Evolutionary conservation across 2,113 vertebrate species (phyloP), one percentile per base, ranked within the genome.

Genomic region (Caloenas nicobarica): DNA sequence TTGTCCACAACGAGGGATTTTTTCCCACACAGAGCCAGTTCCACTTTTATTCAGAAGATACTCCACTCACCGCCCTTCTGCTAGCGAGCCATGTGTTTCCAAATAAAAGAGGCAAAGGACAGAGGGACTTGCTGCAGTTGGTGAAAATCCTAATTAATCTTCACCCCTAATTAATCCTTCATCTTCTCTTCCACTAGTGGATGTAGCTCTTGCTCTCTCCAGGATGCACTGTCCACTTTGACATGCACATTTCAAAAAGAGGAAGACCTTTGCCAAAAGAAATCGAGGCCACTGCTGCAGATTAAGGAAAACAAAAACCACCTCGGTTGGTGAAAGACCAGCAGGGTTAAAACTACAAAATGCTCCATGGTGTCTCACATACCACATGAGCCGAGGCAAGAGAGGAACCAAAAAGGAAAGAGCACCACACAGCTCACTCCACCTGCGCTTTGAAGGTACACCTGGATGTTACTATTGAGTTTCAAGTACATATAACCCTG

Each of bases 321-420:
- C 38, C 36, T 50, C 57, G 60, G 29, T 4, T 2, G 10, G 33
- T n/a, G 40, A 56, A 77, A 65, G 33, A 56, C 13, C 42, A 65
- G 54, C 66, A 51, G 48, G 16, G 40, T 26, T 81, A 77, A 36
- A 56, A 23, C 29, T 38, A 64, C 68, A 64, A 33, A 80, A 88
- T 0, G 1, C 38, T 74, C 71, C 34, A 23, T 0, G 2, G 64
- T 33, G 57, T 72, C 71, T 83, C 72, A 46, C 57, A 72, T 5
- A 48, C 50, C 38, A 48, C 76, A 13, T 1, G 36, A 88, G 51
- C 78, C 0, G 3, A 71, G 68, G 78, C 13, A 11, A 76, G 50
- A 72, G 25, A 51, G 78, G 11, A 68, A 62, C 33, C n/a, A 29
- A 14, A 46, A 24, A 57, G 36, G 11, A n/a, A 22, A 69, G 2